These are phyloP conservation scores for Cyphomyrus plagiostoma DNA, from an alignment of 2,113 vertebrate genomes.

Conservation along the genomic window DNA sequence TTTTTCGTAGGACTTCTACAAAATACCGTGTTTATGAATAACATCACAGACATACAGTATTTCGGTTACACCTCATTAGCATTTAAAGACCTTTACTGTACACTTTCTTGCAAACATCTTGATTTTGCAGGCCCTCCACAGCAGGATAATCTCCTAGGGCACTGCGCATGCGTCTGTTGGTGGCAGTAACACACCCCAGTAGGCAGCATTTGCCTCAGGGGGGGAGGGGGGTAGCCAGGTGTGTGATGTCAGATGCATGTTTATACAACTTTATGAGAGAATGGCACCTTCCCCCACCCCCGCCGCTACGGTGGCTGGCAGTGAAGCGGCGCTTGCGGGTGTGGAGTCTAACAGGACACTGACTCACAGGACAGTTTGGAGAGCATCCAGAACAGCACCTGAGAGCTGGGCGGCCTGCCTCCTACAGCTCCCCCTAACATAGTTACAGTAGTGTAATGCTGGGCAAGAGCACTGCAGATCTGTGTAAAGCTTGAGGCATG, in stretches of 20 bases:
- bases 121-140: neutral
- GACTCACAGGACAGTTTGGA: neutral
- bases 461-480: neutral
- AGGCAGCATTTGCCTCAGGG: neutral
- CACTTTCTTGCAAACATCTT: neutral
- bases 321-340: neutral
- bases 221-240: neutral
- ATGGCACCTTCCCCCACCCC: neutral
- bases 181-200: neutral
- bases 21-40: neutral
- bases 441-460: neutral
- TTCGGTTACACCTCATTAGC: neutral
- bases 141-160: neutral
- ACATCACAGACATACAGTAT: neutral
- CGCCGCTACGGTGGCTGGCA: neutral
- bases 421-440: neutral
- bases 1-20: neutral
- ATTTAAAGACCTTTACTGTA: neutral
- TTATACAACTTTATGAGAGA: slow-evolving; percentile 25
- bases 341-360: neutral
- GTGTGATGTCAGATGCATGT: slow-evolving; percentile 17
- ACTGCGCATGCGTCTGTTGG: neutral
- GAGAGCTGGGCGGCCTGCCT: neutral
- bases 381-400: neutral
- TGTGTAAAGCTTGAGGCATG: neutral